Evolutionary conservation across 1,140 invertebrate genomes (phyloP).

Genomic region (Drosophila bipectinata): DNA sequence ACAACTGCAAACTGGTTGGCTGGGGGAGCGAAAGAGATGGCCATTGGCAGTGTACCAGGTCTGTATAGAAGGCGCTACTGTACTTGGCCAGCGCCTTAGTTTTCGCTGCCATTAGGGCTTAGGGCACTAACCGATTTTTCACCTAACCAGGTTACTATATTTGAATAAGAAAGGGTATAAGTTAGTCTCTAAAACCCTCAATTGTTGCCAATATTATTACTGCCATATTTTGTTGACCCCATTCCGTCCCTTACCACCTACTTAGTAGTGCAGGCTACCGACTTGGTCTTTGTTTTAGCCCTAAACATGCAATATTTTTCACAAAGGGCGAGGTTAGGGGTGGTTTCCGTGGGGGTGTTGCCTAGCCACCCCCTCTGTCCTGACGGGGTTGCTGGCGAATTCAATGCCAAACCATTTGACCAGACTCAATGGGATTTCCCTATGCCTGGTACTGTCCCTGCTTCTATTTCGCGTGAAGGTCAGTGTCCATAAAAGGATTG

Average conservation of each 20-base stretch:
- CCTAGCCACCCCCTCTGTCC: constrained; percentile 19
- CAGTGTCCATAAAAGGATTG: constrained; percentile 22
- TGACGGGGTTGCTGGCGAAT: constrained; percentile 38
- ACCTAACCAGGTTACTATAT: constrained; percentile 9
- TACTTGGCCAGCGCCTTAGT: constrained; percentile 41
- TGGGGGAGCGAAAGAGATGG: constrained; percentile 10
- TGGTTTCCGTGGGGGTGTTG: constrained; percentile 31
- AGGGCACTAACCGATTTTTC: constrained; percentile 35
- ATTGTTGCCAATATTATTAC: constrained; percentile 10
- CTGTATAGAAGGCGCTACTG: constrained; percentile 42
- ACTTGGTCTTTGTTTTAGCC: constrained; percentile 16
- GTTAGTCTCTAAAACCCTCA: neutral
- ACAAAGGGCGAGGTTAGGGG: constrained; percentile 4
- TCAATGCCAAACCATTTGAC: constrained; percentile 66
- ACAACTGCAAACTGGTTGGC: constrained; percentile 53
- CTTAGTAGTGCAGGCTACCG: neutral
- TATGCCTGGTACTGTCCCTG: constrained; percentile 5
- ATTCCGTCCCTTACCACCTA: constrained; percentile 40
- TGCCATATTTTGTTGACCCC: constrained; percentile 51
- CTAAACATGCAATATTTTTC: constrained; percentile 48
- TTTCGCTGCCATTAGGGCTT: constrained; percentile 7
- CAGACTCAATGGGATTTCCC: constrained; percentile 49
- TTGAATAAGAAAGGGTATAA: neutral
- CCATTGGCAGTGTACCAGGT: neutral
- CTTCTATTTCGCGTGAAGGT: constrained; percentile 25